Evolutionary conservation across 1,140 invertebrate species (phyloP).

Genomic region (Spodoptera frugiperda): DNA sequence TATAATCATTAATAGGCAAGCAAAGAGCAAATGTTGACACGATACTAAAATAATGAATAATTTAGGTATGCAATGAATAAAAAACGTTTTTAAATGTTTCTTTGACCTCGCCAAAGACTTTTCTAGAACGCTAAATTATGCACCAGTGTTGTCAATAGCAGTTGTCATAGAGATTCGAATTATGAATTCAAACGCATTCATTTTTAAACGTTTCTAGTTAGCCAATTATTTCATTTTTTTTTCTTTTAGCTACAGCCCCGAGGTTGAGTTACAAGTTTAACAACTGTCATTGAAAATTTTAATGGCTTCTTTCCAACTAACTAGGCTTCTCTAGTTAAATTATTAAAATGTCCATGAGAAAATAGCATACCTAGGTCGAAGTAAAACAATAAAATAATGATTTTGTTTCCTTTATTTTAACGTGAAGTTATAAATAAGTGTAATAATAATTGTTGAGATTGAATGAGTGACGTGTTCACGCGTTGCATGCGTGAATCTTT

Average conservation of each 20-base stretch:
- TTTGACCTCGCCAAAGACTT: neutral
- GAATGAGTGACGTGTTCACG: slow-evolving; percentile 52
- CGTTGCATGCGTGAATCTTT: slow-evolving; percentile 13
- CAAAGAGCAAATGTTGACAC: too few species aligned
- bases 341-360: slow-evolving; percentile 2
- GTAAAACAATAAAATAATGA: neutral
- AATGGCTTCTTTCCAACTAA: slow-evolving; percentile 31
- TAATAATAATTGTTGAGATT: slow-evolving; percentile 19
- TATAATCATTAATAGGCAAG: too few species aligned
- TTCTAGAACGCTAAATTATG: slow-evolving; percentile 21
- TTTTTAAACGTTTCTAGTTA: too few species aligned
- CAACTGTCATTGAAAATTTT: slow-evolving; percentile 20
- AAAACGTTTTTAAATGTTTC: too few species aligned
- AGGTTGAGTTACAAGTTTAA: neutral
- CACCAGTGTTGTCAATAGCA: neutral
- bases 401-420: neutral
- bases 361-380: slow-evolving; percentile 18
- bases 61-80: too few species aligned
- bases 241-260: neutral
- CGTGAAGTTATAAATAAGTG: slow-evolving; percentile 9
- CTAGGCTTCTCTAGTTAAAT: slow-evolving; percentile 30
- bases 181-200: neutral
- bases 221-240: too few species aligned
- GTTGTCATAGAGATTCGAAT: slow-evolving; percentile 12
- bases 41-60: too few species aligned